Base-by-base conservation (phyloP, 2,888 invertebrate genomes). In the Actias luna region DNA sequence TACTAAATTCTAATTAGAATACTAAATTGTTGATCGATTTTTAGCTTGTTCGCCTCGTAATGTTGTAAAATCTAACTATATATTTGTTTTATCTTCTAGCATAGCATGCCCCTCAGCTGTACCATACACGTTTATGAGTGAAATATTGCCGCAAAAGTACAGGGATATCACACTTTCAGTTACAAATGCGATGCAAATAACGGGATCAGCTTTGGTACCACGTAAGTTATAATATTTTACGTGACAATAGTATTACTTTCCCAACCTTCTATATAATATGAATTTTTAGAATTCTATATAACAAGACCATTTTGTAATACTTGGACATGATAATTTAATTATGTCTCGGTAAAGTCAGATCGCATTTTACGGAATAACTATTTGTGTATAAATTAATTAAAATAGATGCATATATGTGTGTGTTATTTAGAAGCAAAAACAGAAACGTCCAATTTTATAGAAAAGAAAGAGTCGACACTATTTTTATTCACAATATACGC, bases 101-200 rank as follows among this genome's bases (percentile, higher is more conserved):
- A 74, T 92, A 79, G 88, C 92, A 1, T 87, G 90, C 63, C 89
- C 93, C 3, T 85, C 92, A 0, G 85, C 92, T 1, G 83, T 81
- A 4, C 92, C 92, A 0, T 93, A 91, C 73, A 82, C 89, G 0
- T 92, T 78, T 68, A 88, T 93, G 25, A 91, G 93, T 7, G 93
- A 93, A 72, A 83, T 93, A 14, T 64, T 89, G 0, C 93, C 93
- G 0, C 73, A 70, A 29, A 84, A 77, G 16, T 81, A 91, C 65
- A 82, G 90, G 62, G 93, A 93, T 66, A 57, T 89, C 1, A 78
- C 85, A 7, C 72, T 93, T 1, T 88, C 91, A 0, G 69, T 92
- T 52, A 86, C 84, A 10, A 93, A 93, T 65, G 87, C 90, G 2
- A 75, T 92, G 72, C 92, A 92, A 71, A 87, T 88, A 29, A 68